phyloP scores from a whole-genome alignment of 2,888 invertebrate genomes.

The Papilio demoleus region DNA sequence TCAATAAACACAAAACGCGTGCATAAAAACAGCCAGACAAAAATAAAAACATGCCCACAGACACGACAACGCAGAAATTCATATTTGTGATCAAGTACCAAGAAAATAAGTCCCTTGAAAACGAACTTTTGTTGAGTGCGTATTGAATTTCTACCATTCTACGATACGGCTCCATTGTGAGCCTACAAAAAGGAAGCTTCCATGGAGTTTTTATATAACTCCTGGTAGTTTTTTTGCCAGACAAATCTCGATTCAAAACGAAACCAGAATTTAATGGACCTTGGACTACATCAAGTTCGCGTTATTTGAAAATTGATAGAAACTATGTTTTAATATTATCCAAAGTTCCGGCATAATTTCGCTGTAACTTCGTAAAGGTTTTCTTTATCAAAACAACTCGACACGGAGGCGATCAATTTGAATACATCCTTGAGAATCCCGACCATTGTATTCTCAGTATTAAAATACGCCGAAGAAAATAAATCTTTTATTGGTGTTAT shows the following conservation, averaged over 20 bases:
- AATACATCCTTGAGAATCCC: constrained; percentile 33
- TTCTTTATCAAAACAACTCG: no score
- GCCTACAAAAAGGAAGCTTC: constrained; percentile 34
- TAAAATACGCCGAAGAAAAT: constrained; percentile 8
- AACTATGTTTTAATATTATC: not conserved
- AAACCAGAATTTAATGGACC: constrained; percentile 29
- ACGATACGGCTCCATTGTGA: constrained; percentile 38
- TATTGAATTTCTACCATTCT: constrained; percentile 62
- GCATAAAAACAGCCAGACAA: constrained; percentile 35
- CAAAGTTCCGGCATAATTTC: not conserved
- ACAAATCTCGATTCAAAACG: constrained; percentile 20
- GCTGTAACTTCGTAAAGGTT: constrained; percentile 16
- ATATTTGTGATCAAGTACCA: constrained; percentile 49
- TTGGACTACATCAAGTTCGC: constrained; percentile 17
- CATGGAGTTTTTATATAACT: constrained; percentile 27
- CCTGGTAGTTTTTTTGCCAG: constrained; percentile 22
- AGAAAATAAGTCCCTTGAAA: constrained; percentile 49
- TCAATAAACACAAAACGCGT: constrained; percentile 31
- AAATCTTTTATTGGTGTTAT: constrained; percentile 30
- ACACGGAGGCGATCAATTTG: constrained; percentile 5
- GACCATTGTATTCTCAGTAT: constrained; percentile 3
- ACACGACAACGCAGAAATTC: constrained; percentile 37
- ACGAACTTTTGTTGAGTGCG: constrained; percentile 50
- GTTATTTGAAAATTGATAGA: not conserved
- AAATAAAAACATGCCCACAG: constrained; percentile 31